These are phyloP conservation scores for Fistularia commersonii DNA, from an alignment of 2,797 vertebrate species.

Conservation along the genomic window DNA sequence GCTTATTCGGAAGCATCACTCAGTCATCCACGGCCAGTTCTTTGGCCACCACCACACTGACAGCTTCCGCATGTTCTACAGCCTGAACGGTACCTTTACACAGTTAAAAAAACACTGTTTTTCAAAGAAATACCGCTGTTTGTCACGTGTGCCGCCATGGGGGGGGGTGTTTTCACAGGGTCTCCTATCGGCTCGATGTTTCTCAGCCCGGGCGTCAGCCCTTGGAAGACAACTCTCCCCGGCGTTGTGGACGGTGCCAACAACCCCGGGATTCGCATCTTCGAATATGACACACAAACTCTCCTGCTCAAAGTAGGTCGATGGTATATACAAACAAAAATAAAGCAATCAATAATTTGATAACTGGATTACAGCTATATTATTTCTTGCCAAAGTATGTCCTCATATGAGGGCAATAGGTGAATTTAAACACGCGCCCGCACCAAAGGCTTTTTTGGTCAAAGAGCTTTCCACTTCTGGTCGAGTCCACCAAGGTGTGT, in stretches of 20 bases:
- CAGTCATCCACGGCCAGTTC: constrained; percentile 86
- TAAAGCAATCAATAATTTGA: too few species aligned
- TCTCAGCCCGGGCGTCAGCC: constrained; percentile 87
- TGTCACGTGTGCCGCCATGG: too few species aligned
- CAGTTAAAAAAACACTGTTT: background rate
- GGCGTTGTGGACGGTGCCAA: constrained; percentile 90
- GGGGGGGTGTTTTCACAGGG: constrained; percentile 59
- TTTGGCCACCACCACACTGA: constrained; percentile 97
- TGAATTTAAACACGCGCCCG: too few species aligned
- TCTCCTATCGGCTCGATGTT: constrained; percentile 85
- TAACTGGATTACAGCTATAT: too few species aligned
- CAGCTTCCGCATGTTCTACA: constrained; percentile 91
- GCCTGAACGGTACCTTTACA: constrained; percentile 50
- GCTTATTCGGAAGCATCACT: constrained; percentile 81
- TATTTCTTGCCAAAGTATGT: too few species aligned
- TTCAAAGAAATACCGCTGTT: background rate
- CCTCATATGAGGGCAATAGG: too few species aligned
- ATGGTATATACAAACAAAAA: background rate
- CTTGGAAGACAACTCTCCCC: constrained; percentile 93
- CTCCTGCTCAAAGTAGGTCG: constrained; percentile 82
- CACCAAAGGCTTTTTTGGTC: too few species aligned
- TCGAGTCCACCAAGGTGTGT: too few species aligned
- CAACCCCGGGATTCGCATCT: constrained; percentile 90
- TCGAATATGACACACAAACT: constrained; percentile 82
- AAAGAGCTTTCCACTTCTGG: too few species aligned